Evolutionary conservation across 2,113 vertebrate species (phyloP).

Genomic region (Stegostoma tigrinum): DNA sequence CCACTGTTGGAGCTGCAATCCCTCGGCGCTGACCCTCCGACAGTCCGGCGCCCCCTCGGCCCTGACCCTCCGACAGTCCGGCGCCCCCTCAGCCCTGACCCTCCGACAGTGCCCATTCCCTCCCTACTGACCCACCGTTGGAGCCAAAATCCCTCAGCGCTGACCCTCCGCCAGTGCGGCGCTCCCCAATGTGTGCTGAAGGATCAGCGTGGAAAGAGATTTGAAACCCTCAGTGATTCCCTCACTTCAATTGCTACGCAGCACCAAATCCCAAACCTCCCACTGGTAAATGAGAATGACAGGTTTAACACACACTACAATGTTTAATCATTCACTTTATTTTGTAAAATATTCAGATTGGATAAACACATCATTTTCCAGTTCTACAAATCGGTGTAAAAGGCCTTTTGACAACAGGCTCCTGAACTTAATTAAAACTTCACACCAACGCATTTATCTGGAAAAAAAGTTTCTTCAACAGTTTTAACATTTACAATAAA

Average conservation of each 20-base stretch:
- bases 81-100: neutral
- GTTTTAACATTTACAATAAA: conserved; percentile 24
- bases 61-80: neutral
- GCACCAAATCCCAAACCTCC: neutral
- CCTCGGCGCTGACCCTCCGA: neutral
- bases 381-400: conserved; percentile 20
- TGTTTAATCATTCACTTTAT: conserved; percentile 35
- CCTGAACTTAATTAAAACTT: neutral
- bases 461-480: neutral
- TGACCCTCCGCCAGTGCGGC: neutral
- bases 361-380: conserved; percentile 31
- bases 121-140: too few species aligned
- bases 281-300: neutral
- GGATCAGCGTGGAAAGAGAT: neutral
- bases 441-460: neutral
- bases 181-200: neutral
- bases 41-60: neutral
- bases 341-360: conserved; percentile 31
- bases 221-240: neutral
- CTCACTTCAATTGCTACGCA: neutral
- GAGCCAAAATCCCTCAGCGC: too few species aligned
- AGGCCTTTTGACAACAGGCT: neutral
- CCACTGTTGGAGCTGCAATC: neutral
- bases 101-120: neutral
- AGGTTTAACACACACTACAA: too few species aligned